Conservation (phyloP, 2,888 invertebrate genomes). For the Spatulosminthurus flaviceps region DNA sequence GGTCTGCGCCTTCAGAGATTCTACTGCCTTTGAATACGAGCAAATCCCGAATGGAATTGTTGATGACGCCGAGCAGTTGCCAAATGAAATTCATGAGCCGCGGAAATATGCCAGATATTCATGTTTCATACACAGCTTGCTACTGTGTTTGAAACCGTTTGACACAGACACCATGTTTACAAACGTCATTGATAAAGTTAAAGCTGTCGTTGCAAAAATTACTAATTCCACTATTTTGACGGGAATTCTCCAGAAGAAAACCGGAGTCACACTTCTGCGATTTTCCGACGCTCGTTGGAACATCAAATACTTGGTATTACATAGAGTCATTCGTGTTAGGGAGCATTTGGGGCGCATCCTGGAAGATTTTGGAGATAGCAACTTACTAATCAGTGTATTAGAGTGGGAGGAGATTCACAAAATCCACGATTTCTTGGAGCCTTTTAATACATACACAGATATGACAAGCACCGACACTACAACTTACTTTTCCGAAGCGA, state of each 20-base stretch:
- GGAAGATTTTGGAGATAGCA: not conserved
- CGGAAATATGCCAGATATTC: not conserved
- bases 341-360: not conserved
- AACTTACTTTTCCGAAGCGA: conserved; percentile 19
- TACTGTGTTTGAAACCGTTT: conserved; percentile 23
- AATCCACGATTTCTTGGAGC: not conserved
- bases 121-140: conserved; percentile 25
- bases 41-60: not conserved
- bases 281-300: conserved; percentile 22
- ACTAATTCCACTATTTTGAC: not conserved
- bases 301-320: not conserved
- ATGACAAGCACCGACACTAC: conserved; percentile 22
- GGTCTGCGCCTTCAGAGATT: conserved; percentile 28
- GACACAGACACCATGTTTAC: not conserved
- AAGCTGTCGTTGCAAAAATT: conserved; percentile 3
- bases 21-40: not conserved
- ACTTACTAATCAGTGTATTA: not conserved
- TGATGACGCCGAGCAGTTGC: not conserved
- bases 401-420: not conserved
- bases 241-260: not conserved
- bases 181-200: not conserved
- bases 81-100: not conserved
- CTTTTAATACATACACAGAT: conserved; percentile 24
- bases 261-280: not conserved
- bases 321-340: not conserved